Evolutionary conservation across 2,888 invertebrate genomes (phyloP).

Genomic region (Cremastobaeus sp.): DNA sequence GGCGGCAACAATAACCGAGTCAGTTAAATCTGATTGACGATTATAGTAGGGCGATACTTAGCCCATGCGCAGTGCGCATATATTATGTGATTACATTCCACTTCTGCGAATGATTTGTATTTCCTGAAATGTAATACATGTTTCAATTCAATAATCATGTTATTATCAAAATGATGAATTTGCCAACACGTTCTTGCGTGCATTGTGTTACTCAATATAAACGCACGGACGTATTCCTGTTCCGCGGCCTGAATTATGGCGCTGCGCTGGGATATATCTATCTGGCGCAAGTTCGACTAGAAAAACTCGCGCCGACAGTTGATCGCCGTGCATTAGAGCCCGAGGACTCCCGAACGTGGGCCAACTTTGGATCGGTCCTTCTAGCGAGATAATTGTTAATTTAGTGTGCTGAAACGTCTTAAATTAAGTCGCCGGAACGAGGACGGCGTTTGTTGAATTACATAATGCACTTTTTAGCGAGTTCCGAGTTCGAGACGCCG

Average conservation of each 20-base stretch:
- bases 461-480: slow-evolving; percentile 16
- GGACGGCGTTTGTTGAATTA: slow-evolving; percentile 8
- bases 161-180: slow-evolving; percentile 61
- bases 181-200: slow-evolving; percentile 49
- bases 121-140: slow-evolving; percentile 60
- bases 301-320: slow-evolving; percentile 20
- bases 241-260: slow-evolving; percentile 21
- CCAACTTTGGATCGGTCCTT: slow-evolving; percentile 10
- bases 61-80: slow-evolving; percentile 49
- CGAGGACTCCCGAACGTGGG: slow-evolving; percentile 10
- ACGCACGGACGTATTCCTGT: slow-evolving; percentile 29
- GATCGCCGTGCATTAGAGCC: slow-evolving; percentile 15
- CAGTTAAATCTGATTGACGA: slow-evolving; percentile 53
- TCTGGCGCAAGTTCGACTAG: slow-evolving; percentile 6
- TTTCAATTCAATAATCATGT: slow-evolving; percentile 57
- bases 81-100: slow-evolving; percentile 59
- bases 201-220: slow-evolving; percentile 50
- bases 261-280: slow-evolving; percentile 13
- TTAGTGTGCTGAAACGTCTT: slow-evolving; percentile 7
- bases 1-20: slow-evolving; percentile 37
- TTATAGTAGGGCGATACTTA: slow-evolving; percentile 48
- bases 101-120: slow-evolving; percentile 56
- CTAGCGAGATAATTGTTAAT: slow-evolving; percentile 11
- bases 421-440: slow-evolving; percentile 15
- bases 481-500: no score